These are phyloP conservation scores for Paelopatides confundens DNA, from an alignment of 53 echinoderm and acorn worm genomes.

Conservation along the genomic window DNA sequence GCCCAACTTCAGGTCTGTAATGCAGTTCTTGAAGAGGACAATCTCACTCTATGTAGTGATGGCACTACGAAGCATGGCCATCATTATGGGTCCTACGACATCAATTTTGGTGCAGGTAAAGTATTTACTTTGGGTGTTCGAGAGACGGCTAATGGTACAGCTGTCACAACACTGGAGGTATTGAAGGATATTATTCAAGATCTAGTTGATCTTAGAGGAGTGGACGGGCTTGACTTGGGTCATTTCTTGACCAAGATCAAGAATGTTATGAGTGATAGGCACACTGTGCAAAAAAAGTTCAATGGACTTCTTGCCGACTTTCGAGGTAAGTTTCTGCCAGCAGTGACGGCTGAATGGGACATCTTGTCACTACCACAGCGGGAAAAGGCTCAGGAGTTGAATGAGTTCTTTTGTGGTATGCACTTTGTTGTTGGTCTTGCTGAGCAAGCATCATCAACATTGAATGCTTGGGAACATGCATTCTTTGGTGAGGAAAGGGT, in stretches of 20 bases:
- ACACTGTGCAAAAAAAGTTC: conserved; percentile 60
- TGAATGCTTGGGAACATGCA: conserved; percentile 45
- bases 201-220: too few species aligned
- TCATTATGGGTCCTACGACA: too few species aligned
- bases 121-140: too few species aligned
- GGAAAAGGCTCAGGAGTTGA: neutral
- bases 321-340: conserved; percentile 31
- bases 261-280: conserved; percentile 70
- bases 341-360: conserved; percentile 15
- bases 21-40: too few species aligned
- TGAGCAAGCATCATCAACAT: too few species aligned
- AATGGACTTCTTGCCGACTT: conserved; percentile 56
- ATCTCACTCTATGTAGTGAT: too few species aligned
- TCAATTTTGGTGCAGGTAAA: too few species aligned
- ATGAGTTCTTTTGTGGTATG: too few species aligned
- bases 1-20: conserved; percentile 55
- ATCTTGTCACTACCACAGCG: neutral
- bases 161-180: too few species aligned
- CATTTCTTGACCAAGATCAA: too few species aligned
- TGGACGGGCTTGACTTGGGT: too few species aligned
- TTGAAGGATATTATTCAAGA: conserved; percentile 19
- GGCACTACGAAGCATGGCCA: conserved; percentile 53
- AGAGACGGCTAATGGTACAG: conserved; percentile 51
- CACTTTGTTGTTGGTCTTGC: too few species aligned
- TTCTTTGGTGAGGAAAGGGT: conserved; percentile 49